Percentiles rank a stretch among this genome's conserved stretches.
These are phyloP conservation scores for Microctenopoma lineatum DNA, from an alignment of 2,797 vertebrate species.

Conservation along the genomic window DNA sequence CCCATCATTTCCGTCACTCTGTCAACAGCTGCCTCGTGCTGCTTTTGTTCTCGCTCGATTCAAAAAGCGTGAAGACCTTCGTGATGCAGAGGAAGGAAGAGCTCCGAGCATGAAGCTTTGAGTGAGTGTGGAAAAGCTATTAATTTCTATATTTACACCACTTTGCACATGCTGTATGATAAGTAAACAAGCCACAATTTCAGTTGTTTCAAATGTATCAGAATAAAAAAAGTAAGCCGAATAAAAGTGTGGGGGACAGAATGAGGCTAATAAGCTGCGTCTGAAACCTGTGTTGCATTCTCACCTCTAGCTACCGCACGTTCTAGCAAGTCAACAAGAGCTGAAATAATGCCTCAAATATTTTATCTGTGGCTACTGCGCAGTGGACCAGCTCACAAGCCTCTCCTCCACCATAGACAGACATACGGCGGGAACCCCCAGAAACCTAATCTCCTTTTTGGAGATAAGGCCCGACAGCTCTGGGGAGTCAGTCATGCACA, in stretches of 20 bases:
- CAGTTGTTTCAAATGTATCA: constrained; percentile 25
- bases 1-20: constrained; percentile 50
- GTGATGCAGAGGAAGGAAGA: constrained; percentile 46
- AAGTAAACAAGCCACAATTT: constrained; percentile 40
- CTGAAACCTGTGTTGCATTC: constrained; percentile 34
- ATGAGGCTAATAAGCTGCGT: constrained; percentile 6
- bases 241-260: constrained; percentile 4
- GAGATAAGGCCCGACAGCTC: constrained; percentile 76
- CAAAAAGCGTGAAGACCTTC: constrained; percentile 43
- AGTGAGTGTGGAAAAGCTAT: constrained; percentile 29
- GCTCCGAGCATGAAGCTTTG: constrained; percentile 31
- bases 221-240: constrained; percentile 5
- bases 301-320: constrained; percentile 7
- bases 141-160: constrained; percentile 37
- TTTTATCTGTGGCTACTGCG: constrained; percentile 63
- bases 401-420: constrained; percentile 49
- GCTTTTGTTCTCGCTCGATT: constrained; percentile 59
- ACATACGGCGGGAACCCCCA: constrained; percentile 60
- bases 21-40: constrained; percentile 50
- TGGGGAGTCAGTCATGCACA: constrained; percentile 77
- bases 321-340: constrained; percentile 47
- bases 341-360: constrained; percentile 55
- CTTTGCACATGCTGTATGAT: constrained; percentile 2
- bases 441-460: constrained; percentile 78
- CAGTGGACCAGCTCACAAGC: constrained; percentile 61